Percentiles rank a stretch among this genome's conserved stretches.
Conservation (phyloP, 2,888 invertebrate genomes). For the Apoda limacodes region DNA sequence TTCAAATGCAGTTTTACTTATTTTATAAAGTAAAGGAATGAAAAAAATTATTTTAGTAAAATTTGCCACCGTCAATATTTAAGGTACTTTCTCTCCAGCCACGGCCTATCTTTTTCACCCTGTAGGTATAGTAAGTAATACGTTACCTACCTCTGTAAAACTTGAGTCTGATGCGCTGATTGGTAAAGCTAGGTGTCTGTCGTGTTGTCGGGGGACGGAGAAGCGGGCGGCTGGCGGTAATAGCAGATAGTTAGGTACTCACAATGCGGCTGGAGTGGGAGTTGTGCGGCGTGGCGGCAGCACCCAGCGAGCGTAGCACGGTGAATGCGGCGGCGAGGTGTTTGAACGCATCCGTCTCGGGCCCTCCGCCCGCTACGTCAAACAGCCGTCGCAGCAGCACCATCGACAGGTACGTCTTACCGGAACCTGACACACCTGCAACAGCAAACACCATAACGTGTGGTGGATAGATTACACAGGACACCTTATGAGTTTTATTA, state of each 20-base stretch:
- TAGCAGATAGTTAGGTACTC: slow-evolving; percentile 29
- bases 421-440: slow-evolving; percentile 89
- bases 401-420: slow-evolving; percentile 95
- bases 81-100: too few species aligned
- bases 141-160: too few species aligned
- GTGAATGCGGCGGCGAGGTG: slow-evolving; percentile 96
- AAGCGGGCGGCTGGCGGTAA: background rate
- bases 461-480: background rate
- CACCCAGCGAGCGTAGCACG: slow-evolving; percentile 90
- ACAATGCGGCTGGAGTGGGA: slow-evolving; percentile 95
- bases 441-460: slow-evolving; percentile 4
- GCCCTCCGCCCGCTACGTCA: slow-evolving; percentile 93
- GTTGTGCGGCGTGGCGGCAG: slow-evolving; percentile 91
- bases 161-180: too few species aligned
- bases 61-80: too few species aligned
- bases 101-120: too few species aligned
- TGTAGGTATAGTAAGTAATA: too few species aligned
- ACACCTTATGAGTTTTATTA: too few species aligned
- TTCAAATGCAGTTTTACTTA: too few species aligned
- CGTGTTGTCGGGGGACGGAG: background rate
- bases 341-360: slow-evolving; percentile 96
- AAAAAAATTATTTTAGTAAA: too few species aligned
- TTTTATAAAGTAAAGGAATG: too few species aligned
- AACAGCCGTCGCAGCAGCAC: slow-evolving; percentile 89
- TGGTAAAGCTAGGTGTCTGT: too few species aligned